Evolutionary conservation across 2,113 vertebrate species (phyloP).

Genomic region (Diglossa brunneiventris): DNA sequence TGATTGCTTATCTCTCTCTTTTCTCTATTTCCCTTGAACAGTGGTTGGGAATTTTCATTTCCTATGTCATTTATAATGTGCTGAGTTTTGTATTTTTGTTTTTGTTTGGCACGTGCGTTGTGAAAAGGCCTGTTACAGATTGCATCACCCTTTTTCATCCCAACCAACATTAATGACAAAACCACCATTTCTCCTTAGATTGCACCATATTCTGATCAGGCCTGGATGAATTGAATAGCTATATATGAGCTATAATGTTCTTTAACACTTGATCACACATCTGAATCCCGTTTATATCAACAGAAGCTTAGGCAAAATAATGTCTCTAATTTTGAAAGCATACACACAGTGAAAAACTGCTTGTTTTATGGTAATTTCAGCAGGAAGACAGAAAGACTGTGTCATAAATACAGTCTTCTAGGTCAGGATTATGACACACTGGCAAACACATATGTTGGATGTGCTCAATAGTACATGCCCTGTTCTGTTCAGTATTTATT

Average conservation of each 20-base stretch:
- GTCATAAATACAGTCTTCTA: background rate
- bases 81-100: constrained; percentile 48
- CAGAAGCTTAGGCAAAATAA: background rate
- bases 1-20: constrained; percentile 57
- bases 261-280: background rate
- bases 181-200: background rate
- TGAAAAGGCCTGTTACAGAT: constrained; percentile 1
- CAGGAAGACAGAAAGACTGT: background rate
- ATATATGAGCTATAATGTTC: background rate
- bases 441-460: background rate
- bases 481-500: background rate
- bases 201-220: background rate
- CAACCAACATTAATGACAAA: background rate
- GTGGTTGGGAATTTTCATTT: constrained; percentile 55
- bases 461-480: background rate
- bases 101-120: constrained; percentile 3
- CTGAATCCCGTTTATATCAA: background rate
- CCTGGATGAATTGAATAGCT: background rate
- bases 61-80: constrained; percentile 67
- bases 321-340: background rate
- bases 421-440: background rate
- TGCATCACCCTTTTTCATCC: background rate
- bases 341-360: background rate
- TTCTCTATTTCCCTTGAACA: constrained; percentile 39
- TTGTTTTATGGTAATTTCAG: background rate